Percentiles rank a stretch among this genome's conserved stretches.
These are phyloP conservation scores for Nothoprocta perdicaria DNA, from an alignment of 2,113 vertebrate genomes.

Conservation along the genomic window DNA sequence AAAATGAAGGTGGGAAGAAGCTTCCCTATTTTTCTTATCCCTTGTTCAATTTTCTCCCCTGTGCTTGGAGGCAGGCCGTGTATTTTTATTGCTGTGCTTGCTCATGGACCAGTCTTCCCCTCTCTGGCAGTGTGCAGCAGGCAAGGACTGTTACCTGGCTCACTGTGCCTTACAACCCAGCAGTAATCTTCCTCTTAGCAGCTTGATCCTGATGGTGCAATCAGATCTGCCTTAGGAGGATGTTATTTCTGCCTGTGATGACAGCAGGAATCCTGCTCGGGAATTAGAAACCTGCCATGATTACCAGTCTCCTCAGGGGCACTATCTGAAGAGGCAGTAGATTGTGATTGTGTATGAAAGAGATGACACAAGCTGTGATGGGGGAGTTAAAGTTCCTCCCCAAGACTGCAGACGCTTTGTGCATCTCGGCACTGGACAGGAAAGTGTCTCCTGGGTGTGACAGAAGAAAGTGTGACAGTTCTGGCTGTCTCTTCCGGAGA, in stretches of 20 bases:
- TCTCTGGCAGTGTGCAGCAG: neutral
- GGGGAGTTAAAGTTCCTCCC: neutral
- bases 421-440: neutral
- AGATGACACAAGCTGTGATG: neutral
- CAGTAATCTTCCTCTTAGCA: neutral
- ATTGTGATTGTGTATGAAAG: neutral
- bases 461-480: neutral
- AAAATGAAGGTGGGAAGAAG: constrained; percentile 24
- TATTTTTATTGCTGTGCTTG: neutral
- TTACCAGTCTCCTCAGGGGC: neutral
- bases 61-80: neutral
- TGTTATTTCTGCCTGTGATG: neutral
- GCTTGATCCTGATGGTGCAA: neutral
- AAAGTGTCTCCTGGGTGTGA: neutral
- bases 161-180: neutral
- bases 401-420: neutral
- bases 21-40: neutral
- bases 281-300: neutral
- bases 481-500: neutral
- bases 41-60: constrained; percentile 7
- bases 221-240: neutral
- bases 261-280: neutral
- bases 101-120: neutral
- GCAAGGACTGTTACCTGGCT: neutral
- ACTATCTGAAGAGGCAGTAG: neutral